A percentile compares a stretch with the other conserved stretches of the same genome.
Conservation (phyloP, 2,113 vertebrate genomes). For the Manacus vitellinus region DNA sequence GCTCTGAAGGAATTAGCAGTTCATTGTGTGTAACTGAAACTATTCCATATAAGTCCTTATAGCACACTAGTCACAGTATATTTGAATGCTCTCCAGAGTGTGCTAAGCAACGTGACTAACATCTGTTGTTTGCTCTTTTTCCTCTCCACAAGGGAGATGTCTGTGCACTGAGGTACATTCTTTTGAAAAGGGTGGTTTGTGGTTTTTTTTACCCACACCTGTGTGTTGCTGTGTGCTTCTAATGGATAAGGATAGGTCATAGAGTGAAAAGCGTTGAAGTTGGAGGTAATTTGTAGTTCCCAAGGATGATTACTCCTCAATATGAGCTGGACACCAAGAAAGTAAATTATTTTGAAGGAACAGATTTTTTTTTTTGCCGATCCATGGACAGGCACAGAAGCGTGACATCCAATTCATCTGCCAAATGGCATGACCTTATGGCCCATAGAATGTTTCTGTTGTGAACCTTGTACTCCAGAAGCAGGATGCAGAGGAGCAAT, state of each 20-base stretch:
- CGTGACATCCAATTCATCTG: background rate
- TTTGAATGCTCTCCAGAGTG: slow-evolving; percentile 45
- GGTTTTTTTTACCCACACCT: background rate
- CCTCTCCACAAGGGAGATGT: background rate
- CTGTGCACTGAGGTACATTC: slow-evolving; percentile 18
- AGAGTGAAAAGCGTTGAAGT: background rate
- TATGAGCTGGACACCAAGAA: background rate
- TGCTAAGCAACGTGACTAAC: slow-evolving; percentile 38
- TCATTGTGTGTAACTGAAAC: background rate
- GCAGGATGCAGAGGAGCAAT: background rate
- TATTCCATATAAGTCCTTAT: slow-evolving; percentile 53
- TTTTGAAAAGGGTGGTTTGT: background rate
- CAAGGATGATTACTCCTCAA: background rate
- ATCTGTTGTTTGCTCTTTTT: slow-evolving; percentile 54
- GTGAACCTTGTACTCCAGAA: background rate
- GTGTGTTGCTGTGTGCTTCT: background rate
- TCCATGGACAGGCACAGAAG: background rate
- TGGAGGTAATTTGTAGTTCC: background rate
- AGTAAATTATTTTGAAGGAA: background rate
- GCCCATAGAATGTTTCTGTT: background rate
- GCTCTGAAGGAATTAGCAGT: slow-evolving; percentile 1
- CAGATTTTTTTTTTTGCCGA: background rate
- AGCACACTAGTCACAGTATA: background rate
- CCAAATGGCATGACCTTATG: background rate
- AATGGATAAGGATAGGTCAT: background rate